Conservation (phyloP, 1,140 invertebrate genomes). For the Sinella curviseta region DNA sequence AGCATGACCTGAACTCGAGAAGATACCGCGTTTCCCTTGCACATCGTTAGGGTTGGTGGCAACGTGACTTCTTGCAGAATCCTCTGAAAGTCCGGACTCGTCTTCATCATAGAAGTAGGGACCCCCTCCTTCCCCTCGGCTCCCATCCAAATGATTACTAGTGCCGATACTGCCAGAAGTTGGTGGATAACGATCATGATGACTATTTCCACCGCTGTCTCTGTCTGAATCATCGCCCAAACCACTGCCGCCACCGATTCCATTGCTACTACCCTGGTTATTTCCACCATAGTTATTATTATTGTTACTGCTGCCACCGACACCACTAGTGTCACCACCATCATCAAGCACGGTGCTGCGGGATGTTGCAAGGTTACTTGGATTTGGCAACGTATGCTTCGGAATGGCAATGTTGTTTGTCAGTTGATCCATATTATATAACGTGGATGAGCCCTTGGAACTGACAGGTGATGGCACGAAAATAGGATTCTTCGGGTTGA, state of each 20-base stretch:
- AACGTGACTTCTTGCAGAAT: conserved; percentile 35
- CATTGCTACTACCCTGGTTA: background rate
- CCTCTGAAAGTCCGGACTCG: conserved; percentile 39
- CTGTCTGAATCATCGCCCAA: conserved; percentile 26
- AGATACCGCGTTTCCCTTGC: conserved; percentile 46
- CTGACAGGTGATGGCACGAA: conserved; percentile 48
- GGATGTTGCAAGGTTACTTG: conserved; percentile 48
- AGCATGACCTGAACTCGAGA: conserved; percentile 35
- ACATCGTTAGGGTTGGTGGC: conserved; percentile 36
- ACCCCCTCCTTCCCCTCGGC: conserved; percentile 39
- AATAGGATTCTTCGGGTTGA: conserved; percentile 47
- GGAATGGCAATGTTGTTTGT: conserved; percentile 50
- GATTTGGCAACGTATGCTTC: conserved; percentile 48
- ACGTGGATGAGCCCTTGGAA: conserved; percentile 43
- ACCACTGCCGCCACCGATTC: background rate
- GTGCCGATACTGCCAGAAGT: conserved; percentile 32
- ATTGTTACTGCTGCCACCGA: background rate
- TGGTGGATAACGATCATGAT: conserved; percentile 38
- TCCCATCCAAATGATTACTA: conserved; percentile 45
- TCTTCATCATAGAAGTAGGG: conserved; percentile 45
- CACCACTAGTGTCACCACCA: conserved; percentile 19
- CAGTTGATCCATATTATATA: conserved; percentile 50
- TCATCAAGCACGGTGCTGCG: conserved; percentile 40
- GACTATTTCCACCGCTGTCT: conserved; percentile 21
- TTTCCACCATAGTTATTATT: conserved; percentile 25